Conservation (phyloP, 2,888 invertebrate species). For the Gerris lacustris region DNA sequence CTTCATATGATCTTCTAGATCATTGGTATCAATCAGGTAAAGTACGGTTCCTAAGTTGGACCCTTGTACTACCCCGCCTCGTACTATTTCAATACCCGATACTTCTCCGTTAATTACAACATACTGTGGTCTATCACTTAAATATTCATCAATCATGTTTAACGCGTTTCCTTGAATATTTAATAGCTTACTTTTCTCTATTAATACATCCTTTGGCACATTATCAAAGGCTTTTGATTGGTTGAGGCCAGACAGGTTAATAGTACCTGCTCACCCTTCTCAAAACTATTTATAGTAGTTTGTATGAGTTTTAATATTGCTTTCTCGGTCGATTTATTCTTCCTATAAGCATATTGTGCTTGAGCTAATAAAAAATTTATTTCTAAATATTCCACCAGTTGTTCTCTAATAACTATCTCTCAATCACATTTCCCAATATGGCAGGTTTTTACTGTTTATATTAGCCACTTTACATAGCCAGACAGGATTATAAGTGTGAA, state of each 20-base stretch:
- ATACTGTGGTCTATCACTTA: neutral
- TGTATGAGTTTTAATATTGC: neutral
- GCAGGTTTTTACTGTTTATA: no score
- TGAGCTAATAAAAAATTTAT: no score
- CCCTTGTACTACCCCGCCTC: neutral
- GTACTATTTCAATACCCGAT: neutral
- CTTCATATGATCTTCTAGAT: neutral
- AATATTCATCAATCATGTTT: neutral
- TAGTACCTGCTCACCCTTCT: neutral
- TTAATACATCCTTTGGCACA: neutral
- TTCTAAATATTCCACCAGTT: no score
- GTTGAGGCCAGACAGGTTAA: neutral
- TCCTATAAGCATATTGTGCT: constrained; percentile 1
- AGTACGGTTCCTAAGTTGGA: neutral
- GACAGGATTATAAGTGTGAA: no score
- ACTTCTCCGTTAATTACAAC: neutral
- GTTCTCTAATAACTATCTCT: no score
- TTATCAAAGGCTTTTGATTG: neutral
- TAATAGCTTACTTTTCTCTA: neutral
- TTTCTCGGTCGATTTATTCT: neutral
- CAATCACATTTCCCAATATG: no score
- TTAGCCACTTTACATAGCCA: no score
- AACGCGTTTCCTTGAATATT: neutral
- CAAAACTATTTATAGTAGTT: neutral
- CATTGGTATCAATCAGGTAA: neutral